phyloP scores from a whole-genome alignment of 2,113 vertebrate genomes.

The Oreochromis aureus region DNA sequence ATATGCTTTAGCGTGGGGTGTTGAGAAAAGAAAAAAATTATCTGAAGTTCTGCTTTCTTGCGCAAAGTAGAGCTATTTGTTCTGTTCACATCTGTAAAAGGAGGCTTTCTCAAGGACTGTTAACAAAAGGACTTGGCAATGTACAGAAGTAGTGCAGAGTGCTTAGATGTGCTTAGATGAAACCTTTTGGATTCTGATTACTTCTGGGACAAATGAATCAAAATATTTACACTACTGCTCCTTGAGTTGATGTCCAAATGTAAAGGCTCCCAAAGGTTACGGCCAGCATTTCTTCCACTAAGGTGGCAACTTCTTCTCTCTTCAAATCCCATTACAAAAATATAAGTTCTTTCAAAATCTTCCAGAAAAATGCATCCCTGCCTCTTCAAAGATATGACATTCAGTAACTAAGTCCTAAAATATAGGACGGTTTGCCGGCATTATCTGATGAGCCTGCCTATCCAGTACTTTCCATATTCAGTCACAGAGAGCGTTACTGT shows the following conservation, averaged over 20 bases:
- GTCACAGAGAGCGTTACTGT: neutral
- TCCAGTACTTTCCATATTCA: neutral
- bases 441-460: conserved; percentile 21
- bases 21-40: neutral
- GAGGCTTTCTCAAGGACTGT: neutral
- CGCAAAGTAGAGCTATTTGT: neutral
- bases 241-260: neutral
- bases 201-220: neutral
- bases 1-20: neutral
- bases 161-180: neutral
- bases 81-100: neutral
- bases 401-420: neutral
- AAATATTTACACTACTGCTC: neutral
- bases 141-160: neutral
- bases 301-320: conserved; percentile 11
- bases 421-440: neutral
- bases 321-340: neutral
- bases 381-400: neutral
- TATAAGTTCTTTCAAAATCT: neutral
- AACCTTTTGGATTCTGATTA: neutral
- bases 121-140: neutral
- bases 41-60: neutral
- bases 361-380: neutral
- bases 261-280: neutral
- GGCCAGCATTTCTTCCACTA: neutral